These are phyloP conservation scores for Lasiurus borealis DNA, from an alignment of 2,113 vertebrate genomes.

Conservation along the genomic window DNA sequence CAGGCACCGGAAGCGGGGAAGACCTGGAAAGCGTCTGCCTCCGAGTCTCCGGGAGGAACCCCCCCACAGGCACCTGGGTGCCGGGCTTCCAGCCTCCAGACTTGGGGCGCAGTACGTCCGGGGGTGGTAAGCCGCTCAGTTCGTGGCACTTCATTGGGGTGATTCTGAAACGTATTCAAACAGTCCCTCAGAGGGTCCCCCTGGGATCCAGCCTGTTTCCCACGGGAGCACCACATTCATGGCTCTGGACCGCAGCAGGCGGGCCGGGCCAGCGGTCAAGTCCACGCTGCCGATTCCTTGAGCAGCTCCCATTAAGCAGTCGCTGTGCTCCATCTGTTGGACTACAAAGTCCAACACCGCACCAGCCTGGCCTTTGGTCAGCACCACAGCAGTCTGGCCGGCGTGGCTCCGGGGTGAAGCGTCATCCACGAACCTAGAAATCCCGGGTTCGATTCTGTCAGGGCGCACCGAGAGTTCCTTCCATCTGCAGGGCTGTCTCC, in stretches of 20 bases:
- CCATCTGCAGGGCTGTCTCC: neutral
- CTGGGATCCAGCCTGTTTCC: neutral
- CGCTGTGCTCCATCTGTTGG: constrained; percentile 49
- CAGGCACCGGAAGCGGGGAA: neutral
- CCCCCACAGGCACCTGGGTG: neutral
- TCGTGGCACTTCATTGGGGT: neutral
- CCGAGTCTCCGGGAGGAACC: neutral
- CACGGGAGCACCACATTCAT: neutral
- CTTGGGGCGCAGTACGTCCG: neutral
- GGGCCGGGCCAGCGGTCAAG: neutral
- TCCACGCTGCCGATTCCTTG: neutral
- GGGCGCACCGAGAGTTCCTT: no score
- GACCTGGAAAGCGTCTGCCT: neutral
- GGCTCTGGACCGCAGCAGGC: neutral
- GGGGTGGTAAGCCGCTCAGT: neutral
- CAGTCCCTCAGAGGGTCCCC: neutral
- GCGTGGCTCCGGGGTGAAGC: no score
- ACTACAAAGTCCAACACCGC: neutral
- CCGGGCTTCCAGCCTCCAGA: neutral
- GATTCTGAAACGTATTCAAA: neutral
- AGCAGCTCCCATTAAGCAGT: neutral
- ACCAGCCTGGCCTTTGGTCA: neutral
- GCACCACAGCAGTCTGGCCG: neutral
- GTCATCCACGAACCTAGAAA: no score
- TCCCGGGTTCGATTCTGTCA: no score